A percentile compares a stretch with the other conserved stretches of the same genome.
Evolutionary conservation across 2,888 invertebrate species (phyloP).

Genomic region (Geophilus truncorum): DNA sequence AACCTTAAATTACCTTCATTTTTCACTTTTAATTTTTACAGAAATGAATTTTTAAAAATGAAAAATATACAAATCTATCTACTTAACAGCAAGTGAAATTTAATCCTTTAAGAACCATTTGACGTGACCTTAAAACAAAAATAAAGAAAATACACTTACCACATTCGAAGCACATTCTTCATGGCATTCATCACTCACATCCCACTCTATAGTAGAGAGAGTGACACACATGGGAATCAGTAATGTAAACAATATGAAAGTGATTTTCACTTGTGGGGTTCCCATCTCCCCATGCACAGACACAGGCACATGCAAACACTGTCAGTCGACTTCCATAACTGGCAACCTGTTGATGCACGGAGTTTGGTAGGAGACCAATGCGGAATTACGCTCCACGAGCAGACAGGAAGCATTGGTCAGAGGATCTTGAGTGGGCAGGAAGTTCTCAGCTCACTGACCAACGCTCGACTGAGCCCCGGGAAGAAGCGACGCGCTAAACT

Average conservation of each 20-base stretch:
- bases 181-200: constrained; percentile 28
- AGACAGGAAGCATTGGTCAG: constrained; percentile 27
- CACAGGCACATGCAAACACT: not conserved
- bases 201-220: not conserved
- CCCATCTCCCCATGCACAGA: constrained; percentile 10
- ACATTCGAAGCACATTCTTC: constrained; percentile 23
- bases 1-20: not conserved
- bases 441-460: constrained; percentile 27
- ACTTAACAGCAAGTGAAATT: not conserved
- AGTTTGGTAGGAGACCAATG: constrained; percentile 1
- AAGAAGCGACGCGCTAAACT: constrained; percentile 12
- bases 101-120: not conserved
- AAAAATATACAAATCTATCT: not conserved
- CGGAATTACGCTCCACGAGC: constrained; percentile 19
- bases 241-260: constrained; percentile 13
- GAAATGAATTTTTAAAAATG: too few species aligned
- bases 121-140: not conserved
- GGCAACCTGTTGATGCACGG: constrained; percentile 18
- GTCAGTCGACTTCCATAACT: constrained; percentile 2
- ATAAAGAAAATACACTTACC: not conserved
- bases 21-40: too few species aligned
- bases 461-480: constrained; percentile 13
- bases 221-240: constrained; percentile 17
- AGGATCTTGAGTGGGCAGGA: constrained; percentile 27
- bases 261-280: not conserved